Evolutionary conservation across 2,888 invertebrate species (phyloP).

Genomic region (Glomeris marginata): DNA sequence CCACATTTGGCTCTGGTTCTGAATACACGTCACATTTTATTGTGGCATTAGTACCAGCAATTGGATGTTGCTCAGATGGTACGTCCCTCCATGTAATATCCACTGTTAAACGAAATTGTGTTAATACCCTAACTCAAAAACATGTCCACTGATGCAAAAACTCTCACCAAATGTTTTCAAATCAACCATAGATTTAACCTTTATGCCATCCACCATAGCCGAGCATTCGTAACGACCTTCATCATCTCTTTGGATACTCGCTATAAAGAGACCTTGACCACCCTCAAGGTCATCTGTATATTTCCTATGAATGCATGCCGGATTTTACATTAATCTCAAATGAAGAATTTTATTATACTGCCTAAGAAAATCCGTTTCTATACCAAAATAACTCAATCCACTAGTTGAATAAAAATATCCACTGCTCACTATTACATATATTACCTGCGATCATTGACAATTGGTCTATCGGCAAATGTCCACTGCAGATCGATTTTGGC

Average conservation of each 20-base stretch:
- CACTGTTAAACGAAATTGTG: too few species aligned
- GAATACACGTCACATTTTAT: conserved; percentile 73
- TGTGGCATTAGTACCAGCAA: conserved; percentile 50
- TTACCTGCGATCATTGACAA: too few species aligned
- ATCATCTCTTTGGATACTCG: conserved; percentile 60
- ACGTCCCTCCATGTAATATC: conserved; percentile 77
- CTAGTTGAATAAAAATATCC: too few species aligned
- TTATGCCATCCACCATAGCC: conserved; percentile 34
- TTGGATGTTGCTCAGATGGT: conserved; percentile 65
- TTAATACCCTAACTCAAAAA: too few species aligned
- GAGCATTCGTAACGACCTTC: conserved; percentile 75
- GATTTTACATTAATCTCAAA: too few species aligned
- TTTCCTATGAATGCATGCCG: conserved; percentile 5
- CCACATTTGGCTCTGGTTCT: conserved; percentile 66
- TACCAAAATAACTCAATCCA: too few species aligned
- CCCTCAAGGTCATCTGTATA: conserved; percentile 3
- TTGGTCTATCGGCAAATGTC: too few species aligned
- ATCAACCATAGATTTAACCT: background rate
- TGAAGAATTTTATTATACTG: too few species aligned
- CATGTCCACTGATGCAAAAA: background rate
- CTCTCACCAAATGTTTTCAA: background rate
- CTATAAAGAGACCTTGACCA: conserved; percentile 42
- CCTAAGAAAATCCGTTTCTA: too few species aligned
- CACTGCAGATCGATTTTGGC: too few species aligned
- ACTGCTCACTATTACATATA: too few species aligned